phyloP scores from a whole-genome alignment of 2,797 vertebrate species.

The Sebastes itinus region DNA sequence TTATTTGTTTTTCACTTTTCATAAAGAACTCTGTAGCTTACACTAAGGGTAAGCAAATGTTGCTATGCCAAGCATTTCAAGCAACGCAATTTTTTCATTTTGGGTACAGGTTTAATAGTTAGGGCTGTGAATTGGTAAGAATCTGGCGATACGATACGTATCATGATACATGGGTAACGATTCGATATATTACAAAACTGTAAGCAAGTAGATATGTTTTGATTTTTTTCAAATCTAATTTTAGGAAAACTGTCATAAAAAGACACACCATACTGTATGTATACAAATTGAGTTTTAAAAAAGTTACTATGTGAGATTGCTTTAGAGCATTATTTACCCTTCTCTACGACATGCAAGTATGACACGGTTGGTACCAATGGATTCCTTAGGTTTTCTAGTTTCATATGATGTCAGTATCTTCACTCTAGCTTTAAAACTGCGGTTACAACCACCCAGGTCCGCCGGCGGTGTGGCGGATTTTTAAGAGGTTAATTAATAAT shows the following conservation, averaged over 20 bases:
- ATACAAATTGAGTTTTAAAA: too few species aligned
- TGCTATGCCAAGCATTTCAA: not conserved
- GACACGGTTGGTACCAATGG: too few species aligned
- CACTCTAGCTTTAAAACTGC: too few species aligned
- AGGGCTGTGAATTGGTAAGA: not conserved
- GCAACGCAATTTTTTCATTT: not conserved
- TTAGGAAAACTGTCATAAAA: too few species aligned
- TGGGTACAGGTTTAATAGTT: not conserved
- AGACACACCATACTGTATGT: too few species aligned
- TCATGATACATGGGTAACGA: not conserved
- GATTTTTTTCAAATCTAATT: too few species aligned
- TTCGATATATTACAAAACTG: rapidly evolving
- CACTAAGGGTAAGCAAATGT: not conserved
- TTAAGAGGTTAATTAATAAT: too few species aligned
- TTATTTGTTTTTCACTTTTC: not conserved
- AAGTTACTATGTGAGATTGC: rapidly evolving
- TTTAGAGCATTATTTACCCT: too few species aligned
- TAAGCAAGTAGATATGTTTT: rapidly evolving
- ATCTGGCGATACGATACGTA: not conserved
- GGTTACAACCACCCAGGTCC: rapidly evolving
- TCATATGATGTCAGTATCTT: too few species aligned
- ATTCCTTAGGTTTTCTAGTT: too few species aligned
- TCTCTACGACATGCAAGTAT: too few species aligned
- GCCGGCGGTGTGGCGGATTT: rapidly evolving
- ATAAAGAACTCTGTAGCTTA: not conserved